These are phyloP conservation scores for Xiphophorus hellerii DNA, from an alignment of 2,113 vertebrate genomes.

Conservation along the genomic window DNA sequence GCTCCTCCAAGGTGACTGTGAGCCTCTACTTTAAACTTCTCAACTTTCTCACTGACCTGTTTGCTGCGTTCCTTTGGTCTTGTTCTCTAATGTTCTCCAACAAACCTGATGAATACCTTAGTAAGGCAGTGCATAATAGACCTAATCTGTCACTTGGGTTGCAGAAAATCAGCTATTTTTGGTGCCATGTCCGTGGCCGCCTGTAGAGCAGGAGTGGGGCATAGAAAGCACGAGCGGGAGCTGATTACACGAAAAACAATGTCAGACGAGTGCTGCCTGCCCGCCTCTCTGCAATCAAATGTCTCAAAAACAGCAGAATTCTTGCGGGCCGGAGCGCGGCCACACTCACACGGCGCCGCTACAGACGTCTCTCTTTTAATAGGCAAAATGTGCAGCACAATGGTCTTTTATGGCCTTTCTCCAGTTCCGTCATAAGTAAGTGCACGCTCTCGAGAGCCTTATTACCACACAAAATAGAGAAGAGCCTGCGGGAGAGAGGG, in stretches of 20 bases:
- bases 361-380: conserved; percentile 57
- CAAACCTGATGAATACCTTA: conserved; percentile 1
- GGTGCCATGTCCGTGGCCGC: background rate
- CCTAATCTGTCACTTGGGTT: conserved; percentile 1
- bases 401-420: conserved; percentile 59
- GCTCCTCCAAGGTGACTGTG: background rate
- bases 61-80: too few species aligned
- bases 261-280: conserved; percentile 18
- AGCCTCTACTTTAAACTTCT: background rate
- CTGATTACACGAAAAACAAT: conserved; percentile 44
- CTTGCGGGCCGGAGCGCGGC: conserved; percentile 25
- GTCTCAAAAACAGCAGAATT: conserved; percentile 16
- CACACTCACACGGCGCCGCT: conserved; percentile 34
- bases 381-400: conserved; percentile 57
- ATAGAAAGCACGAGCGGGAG: conserved; percentile 25
- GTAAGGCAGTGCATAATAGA: background rate
- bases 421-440: conserved; percentile 59
- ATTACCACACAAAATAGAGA: conserved; percentile 67
- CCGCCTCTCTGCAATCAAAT: conserved; percentile 7
- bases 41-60: background rate
- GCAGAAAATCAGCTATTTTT: conserved; percentile 4
- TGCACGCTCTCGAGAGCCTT: conserved; percentile 68
- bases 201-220: background rate
- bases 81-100: background rate
- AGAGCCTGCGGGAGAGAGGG: conserved; percentile 33